These are phyloP conservation scores for Nasonia vitripennis DNA, from an alignment of 1,140 invertebrate genomes.

Conservation along the genomic window DNA sequence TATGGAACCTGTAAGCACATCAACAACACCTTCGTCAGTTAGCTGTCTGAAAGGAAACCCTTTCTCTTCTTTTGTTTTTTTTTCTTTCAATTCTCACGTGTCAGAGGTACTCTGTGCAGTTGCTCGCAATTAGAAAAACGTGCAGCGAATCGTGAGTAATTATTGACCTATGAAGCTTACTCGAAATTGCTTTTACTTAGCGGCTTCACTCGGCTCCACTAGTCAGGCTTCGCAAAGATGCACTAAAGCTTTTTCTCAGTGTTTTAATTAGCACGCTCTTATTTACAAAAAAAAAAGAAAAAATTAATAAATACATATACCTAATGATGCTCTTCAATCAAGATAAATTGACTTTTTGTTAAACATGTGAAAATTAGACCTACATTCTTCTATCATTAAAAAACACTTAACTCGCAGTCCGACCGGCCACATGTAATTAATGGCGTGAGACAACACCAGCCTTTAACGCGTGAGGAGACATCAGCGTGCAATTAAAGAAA, in stretches of 20 bases:
- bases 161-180: slow-evolving; percentile 23
- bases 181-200: slow-evolving; percentile 14
- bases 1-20: slow-evolving; percentile 88
- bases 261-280: not conserved
- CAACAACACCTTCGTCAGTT: not conserved
- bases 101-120: not conserved
- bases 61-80: not conserved
- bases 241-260: slow-evolving; percentile 15
- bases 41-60: not conserved
- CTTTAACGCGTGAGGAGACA: not conserved
- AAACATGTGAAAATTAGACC: no score
- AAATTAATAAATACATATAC: not conserved
- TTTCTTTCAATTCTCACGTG: not conserved
- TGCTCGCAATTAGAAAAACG: not conserved
- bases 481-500: not conserved
- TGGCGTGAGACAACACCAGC: not conserved
- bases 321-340: no score
- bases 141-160: not conserved
- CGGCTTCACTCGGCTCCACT: not conserved
- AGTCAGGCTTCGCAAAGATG: not conserved
- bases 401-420: no score
- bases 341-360: no score
- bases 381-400: no score
- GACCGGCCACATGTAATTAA: not conserved
- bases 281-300: not conserved